Evolutionary conservation across 2,888 invertebrate genomes (phyloP).

Genomic region (Matsumyia berberina): DNA sequence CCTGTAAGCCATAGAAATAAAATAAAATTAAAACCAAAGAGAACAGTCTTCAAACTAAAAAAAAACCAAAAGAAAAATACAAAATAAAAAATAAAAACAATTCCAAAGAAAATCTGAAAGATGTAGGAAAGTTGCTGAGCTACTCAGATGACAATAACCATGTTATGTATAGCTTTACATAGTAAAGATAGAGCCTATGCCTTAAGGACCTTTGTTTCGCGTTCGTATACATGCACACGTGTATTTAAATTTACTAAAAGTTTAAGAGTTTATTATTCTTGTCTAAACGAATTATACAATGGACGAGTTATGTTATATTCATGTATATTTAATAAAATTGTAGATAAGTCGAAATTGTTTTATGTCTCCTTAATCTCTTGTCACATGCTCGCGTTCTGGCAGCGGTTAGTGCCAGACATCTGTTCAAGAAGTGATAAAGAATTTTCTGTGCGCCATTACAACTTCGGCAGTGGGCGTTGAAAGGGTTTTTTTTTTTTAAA

Average conservation of each 20-base stretch:
- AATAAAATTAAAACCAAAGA: constrained; percentile 30
- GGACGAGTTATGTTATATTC: constrained; percentile 46
- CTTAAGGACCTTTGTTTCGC: constrained; percentile 36
- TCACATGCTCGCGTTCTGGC: too few relatives aligned
- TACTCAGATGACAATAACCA: constrained; percentile 52
- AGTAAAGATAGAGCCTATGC: constrained; percentile 30
- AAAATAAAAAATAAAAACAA: constrained; percentile 11
- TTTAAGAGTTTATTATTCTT: constrained; percentile 30
- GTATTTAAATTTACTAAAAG: constrained; percentile 36
- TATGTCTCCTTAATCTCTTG: too few relatives aligned
- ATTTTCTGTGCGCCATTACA: too few relatives aligned
- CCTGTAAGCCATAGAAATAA: constrained; percentile 46
- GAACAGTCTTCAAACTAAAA: constrained; percentile 20
- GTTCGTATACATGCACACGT: not conserved
- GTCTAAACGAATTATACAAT: constrained; percentile 34
- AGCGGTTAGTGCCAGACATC: too few relatives aligned
- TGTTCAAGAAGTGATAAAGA: too few relatives aligned
- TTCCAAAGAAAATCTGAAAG: constrained; percentile 65
- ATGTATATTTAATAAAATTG: constrained; percentile 56
- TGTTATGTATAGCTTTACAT: constrained; percentile 50
- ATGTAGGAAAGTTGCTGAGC: constrained; percentile 31
- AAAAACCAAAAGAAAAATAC: constrained; percentile 30
- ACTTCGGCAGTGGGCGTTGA: too few relatives aligned
- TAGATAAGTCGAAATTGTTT: constrained; percentile 24
- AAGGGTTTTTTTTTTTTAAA: too few relatives aligned